phyloP scores from a whole-genome alignment of 2,888 invertebrate genomes.

The Drosophila peninsularis region DNA sequence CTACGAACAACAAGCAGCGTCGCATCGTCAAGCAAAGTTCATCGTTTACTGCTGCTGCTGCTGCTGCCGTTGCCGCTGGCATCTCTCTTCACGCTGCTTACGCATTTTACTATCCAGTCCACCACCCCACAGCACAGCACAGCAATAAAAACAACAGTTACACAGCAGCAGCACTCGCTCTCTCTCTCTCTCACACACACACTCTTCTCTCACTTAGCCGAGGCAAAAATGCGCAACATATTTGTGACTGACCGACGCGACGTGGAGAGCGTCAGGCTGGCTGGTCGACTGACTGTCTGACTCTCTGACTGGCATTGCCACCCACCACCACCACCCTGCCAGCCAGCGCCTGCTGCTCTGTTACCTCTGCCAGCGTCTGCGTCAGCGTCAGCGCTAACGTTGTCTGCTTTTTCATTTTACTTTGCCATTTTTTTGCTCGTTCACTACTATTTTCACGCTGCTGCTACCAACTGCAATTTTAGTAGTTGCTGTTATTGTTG shows the following conservation, averaged over 20 bases:
- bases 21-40: slow-evolving; percentile 78
- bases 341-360: slow-evolving; percentile 24
- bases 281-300: slow-evolving; percentile 26
- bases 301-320: slow-evolving; percentile 44
- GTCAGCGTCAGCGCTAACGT: slow-evolving; percentile 43
- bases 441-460: slow-evolving; percentile 81
- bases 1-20: slow-evolving; percentile 50
- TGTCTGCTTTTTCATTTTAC: slow-evolving; percentile 66
- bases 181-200: slow-evolving; percentile 23
- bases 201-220: slow-evolving; percentile 21
- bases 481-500: slow-evolving; percentile 32
- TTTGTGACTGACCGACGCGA: slow-evolving; percentile 76
- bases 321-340: slow-evolving; percentile 43
- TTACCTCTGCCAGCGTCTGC: slow-evolving; percentile 32
- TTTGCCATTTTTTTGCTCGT: slow-evolving; percentile 56
- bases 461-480: slow-evolving; percentile 54
- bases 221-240: slow-evolving; percentile 79
- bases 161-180: slow-evolving; percentile 60
- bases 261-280: slow-evolving; percentile 45
- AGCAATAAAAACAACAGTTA: slow-evolving; percentile 74
- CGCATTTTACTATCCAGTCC: slow-evolving; percentile 67
- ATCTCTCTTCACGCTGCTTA: slow-evolving; percentile 67
- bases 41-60: slow-evolving; percentile 69
- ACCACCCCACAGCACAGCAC: slow-evolving; percentile 35
- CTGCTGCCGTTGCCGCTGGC: slow-evolving; percentile 41